Base-by-base conservation (phyloP, 1,140 invertebrate genomes). In the Elysia chlorotica region DNA sequence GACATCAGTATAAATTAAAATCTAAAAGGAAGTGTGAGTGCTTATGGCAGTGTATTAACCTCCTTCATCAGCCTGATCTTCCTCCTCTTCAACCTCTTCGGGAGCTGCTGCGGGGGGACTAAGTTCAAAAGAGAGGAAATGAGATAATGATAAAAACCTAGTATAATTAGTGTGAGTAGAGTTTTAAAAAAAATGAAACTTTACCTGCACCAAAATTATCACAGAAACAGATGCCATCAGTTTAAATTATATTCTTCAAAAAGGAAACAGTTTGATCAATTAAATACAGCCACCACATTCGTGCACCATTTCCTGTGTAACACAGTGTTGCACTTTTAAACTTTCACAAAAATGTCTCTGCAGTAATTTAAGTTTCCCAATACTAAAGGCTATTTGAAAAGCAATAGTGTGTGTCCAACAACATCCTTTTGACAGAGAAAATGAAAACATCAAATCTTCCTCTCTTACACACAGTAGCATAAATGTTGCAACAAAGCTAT, bases 61-160 rank as follows among this genome's bases (percentile, higher is more conserved):
- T 54, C 33, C 54, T 57, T 69, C 67, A 54, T 59, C 67, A 25
- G n/a, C 37, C 41, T 62, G 69, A 30, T 71, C 69, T 38, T 71
- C 69, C 30, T n/a, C n/a, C n/a, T 70, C 67, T 59, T 71, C 69
- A 17, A 37, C 37, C 2, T 71, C 69, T 33, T 62, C 36, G 6
- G 37, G 36, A 30, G 36, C 59, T 56, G 61, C 69, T 48, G 35
- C 53, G 19, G 57, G 53, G 33, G 59, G 69, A 41, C 69, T 71
- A 14, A 14, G 17, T 6, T 25, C 17, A 35, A 35, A 63, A 35
- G 10, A 31, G 23, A 28, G 17, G 10, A 63, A 19, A 63, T 25
- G 23, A 59, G 23, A 59, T 1, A 59, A 36, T 59, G 59, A 54
- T 28, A 54, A 1, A 10, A 48, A n/a, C n/a, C 41, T 14, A 48